Conservation (phyloP, 2,113 vertebrate genomes). For the Epinephelus lanceolatus region DNA sequence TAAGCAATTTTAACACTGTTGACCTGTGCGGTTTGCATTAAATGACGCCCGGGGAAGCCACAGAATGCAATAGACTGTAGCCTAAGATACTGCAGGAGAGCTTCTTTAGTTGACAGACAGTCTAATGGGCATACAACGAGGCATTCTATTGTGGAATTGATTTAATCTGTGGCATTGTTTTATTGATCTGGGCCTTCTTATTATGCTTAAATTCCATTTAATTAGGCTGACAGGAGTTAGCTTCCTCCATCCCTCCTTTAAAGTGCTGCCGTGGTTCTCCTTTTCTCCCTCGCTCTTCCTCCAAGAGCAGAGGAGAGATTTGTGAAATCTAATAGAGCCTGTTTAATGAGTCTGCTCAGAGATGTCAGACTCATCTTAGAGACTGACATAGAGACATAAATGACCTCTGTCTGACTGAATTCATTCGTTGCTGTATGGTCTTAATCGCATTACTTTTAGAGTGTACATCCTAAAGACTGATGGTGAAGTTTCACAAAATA, state of each 20-base stretch:
- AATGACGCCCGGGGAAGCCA: slow-evolving; percentile 36
- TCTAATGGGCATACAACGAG: slow-evolving; percentile 46
- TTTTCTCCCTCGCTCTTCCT: slow-evolving; percentile 18
- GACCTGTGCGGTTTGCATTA: slow-evolving; percentile 54
- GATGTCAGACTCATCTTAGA: slow-evolving; percentile 62
- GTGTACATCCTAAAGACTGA: slow-evolving; percentile 21
- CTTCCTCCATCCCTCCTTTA: slow-evolving; percentile 49
- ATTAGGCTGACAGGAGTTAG: slow-evolving; percentile 67
- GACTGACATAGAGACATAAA: slow-evolving; percentile 59
- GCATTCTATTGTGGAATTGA: slow-evolving; percentile 59
- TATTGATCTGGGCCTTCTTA: slow-evolving; percentile 70
- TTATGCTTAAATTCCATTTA: slow-evolving; percentile 73
- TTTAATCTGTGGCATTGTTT: slow-evolving; percentile 64
- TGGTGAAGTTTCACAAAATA: neutral
- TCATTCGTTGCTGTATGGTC: slow-evolving; percentile 38
- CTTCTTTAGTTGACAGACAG: slow-evolving; percentile 48
- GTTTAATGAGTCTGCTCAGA: slow-evolving; percentile 73
- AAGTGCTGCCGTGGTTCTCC: slow-evolving; percentile 46
- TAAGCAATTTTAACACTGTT: slow-evolving; percentile 56
- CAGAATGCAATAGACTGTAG: slow-evolving; percentile 25
- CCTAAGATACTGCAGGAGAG: slow-evolving; percentile 45
- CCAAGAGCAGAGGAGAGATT: slow-evolving; percentile 59
- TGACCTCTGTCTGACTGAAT: slow-evolving; percentile 55
- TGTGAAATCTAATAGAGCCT: slow-evolving; percentile 76
- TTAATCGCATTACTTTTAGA: slow-evolving; percentile 43